A percentile compares a stretch with the other conserved stretches of the same genome.
Evolutionary conservation across 2,797 vertebrate genomes (phyloP).

Genomic region (Mus spretus): DNA sequence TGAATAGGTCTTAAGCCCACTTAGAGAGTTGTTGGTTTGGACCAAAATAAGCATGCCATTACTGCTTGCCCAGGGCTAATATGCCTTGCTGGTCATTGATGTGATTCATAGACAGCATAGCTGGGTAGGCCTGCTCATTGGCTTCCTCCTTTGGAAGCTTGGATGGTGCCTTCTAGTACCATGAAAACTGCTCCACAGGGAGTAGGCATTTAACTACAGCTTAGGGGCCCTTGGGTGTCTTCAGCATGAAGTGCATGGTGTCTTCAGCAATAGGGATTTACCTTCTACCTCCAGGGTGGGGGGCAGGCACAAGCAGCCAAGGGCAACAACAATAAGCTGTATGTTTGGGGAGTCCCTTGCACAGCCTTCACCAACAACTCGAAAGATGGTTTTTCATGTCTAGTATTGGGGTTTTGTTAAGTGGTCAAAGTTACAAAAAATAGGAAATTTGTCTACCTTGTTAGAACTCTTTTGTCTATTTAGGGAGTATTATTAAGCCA

Average conservation of each 20-base stretch:
- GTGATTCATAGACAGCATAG: not conserved
- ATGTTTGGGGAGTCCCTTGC: not conserved
- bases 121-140: not conserved
- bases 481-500: not conserved
- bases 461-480: not conserved
- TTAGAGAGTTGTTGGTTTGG: not conserved
- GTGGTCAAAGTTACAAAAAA: not conserved
- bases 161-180: not conserved
- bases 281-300: not conserved
- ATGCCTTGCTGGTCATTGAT: not conserved
- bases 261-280: not conserved
- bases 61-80: not conserved
- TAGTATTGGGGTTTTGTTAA: not conserved
- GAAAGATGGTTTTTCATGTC: not conserved
- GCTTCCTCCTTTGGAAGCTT: not conserved
- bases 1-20: not conserved
- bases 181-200: not conserved
- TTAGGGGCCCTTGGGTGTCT: no score
- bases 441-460: not conserved
- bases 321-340: not conserved
- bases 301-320: not conserved
- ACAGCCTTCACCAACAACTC: not conserved
- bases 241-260: not conserved
- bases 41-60: not conserved
- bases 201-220: not conserved